phyloP scores from a whole-genome alignment of 2,888 invertebrate genomes.

The Spatulosminthurus flaviceps region DNA sequence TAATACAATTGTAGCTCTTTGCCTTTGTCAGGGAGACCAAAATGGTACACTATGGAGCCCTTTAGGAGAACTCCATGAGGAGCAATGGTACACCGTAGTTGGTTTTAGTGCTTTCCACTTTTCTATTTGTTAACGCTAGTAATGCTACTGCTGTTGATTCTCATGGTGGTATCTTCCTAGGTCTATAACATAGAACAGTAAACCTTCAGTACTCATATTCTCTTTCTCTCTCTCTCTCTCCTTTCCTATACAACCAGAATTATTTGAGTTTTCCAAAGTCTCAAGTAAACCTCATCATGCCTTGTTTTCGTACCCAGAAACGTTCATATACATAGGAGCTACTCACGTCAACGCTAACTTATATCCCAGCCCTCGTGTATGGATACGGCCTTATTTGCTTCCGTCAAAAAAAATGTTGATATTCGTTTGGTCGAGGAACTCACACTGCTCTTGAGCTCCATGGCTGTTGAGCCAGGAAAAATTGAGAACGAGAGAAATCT shows the following conservation, averaged over 20 bases:
- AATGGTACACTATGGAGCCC: conserved; percentile 18
- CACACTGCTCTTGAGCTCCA: not conserved
- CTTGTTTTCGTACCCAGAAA: not conserved
- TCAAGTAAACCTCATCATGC: not conserved
- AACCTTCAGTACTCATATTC: too few relatives aligned
- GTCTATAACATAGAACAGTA: too few relatives aligned
- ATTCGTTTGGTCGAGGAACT: not conserved
- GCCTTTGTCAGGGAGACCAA: not conserved
- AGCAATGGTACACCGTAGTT: conserved; percentile 18
- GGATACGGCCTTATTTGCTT: too few relatives aligned
- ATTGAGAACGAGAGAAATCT: conserved; percentile 24
- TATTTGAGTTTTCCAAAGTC: not conserved
- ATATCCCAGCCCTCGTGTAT: too few relatives aligned
- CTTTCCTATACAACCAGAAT: too few relatives aligned
- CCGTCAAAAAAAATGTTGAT: too few relatives aligned
- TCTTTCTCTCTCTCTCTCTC: too few relatives aligned
- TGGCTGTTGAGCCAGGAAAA: conserved; percentile 3
- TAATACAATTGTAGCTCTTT: conserved; percentile 13
- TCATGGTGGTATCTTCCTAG: not conserved
- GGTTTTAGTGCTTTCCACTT: conserved; percentile 14
- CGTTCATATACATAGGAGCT: not conserved
- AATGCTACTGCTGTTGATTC: not conserved
- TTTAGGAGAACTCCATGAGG: conserved; percentile 12
- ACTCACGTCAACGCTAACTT: not conserved
- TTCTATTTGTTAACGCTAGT: not conserved